Percentiles rank a stretch among this genome's conserved stretches.
phyloP scores from a whole-genome alignment of 2,888 invertebrate genomes.

The Mactromeris polynyma region DNA sequence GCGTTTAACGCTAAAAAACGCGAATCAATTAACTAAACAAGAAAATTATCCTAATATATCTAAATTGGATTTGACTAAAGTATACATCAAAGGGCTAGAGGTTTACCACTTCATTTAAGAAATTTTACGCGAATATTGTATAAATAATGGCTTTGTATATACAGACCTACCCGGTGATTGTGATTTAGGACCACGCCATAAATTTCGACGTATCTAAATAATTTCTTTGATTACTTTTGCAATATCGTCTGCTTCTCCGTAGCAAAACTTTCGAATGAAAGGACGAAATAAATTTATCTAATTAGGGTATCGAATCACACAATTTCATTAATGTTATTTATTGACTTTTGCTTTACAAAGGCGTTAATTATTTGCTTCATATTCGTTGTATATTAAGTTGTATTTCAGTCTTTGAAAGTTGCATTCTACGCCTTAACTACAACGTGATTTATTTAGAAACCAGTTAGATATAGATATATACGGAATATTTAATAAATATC shows the following conservation, averaged over 20 bases:
- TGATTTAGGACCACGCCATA: background rate
- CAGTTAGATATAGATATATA: background rate
- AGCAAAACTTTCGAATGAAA: background rate
- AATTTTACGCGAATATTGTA: slow-evolving; percentile 34
- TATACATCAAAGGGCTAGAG: slow-evolving; percentile 44
- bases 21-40: slow-evolving; percentile 40
- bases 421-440: background rate
- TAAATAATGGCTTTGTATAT: slow-evolving; percentile 23
- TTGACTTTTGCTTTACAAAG: slow-evolving; percentile 1
- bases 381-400: background rate
- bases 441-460: background rate
- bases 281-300: background rate
- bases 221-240: slow-evolving; percentile 9
- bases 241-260: slow-evolving; percentile 12
- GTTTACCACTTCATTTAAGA: slow-evolving; percentile 43
- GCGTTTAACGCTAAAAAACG: slow-evolving; percentile 32
- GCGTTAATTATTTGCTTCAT: background rate
- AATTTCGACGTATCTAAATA: slow-evolving; percentile 1
- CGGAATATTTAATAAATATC: background rate
- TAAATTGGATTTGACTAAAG: slow-evolving; percentile 48
- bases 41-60: slow-evolving; percentile 47
- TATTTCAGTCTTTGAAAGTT: background rate
- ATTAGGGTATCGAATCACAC: background rate
- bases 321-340: slow-evolving; percentile 13
- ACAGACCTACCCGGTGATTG: slow-evolving; percentile 20